phyloP scores from a whole-genome alignment of 2,797 vertebrate genomes.

The Poecilia gillii region DNA sequence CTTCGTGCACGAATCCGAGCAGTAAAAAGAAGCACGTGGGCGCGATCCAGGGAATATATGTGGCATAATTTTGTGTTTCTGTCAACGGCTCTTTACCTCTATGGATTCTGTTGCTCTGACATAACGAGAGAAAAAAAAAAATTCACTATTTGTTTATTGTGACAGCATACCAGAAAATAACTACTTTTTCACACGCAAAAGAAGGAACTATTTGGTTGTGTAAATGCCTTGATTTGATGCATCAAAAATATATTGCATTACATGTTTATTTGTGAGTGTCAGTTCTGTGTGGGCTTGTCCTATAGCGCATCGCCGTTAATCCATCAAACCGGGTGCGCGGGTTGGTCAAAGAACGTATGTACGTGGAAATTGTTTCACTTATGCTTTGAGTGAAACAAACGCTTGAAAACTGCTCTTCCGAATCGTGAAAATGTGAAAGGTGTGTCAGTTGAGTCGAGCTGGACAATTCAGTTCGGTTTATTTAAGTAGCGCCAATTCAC shows the following conservation, averaged over 20 bases:
- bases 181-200: slow-evolving; percentile 14
- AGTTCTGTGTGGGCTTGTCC: slow-evolving; percentile 64
- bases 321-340: slow-evolving; percentile 40
- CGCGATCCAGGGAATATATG: slow-evolving; percentile 37
- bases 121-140: slow-evolving; percentile 50
- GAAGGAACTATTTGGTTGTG: slow-evolving; percentile 21
- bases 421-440: background rate
- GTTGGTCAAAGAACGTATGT: slow-evolving; percentile 36
- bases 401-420: background rate
- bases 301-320: slow-evolving; percentile 53
- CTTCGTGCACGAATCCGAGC: slow-evolving; percentile 20
- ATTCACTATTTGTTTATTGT: slow-evolving; percentile 48
- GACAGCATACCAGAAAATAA: slow-evolving; percentile 34
- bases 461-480: background rate
- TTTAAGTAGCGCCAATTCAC: no score
- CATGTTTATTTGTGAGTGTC: slow-evolving; percentile 18
- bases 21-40: background rate
- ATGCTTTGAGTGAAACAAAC: slow-evolving; percentile 4
- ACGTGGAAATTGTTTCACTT: background rate
- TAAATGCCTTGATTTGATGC: slow-evolving; percentile 16
- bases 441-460: no score
- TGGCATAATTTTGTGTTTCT: slow-evolving; percentile 44
- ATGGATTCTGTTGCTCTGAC: slow-evolving; percentile 38
- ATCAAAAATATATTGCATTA: slow-evolving; percentile 7
- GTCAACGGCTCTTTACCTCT: slow-evolving; percentile 41